Evolutionary conservation across 1,140 invertebrate species (phyloP), one percentile per base, ranked within the genome.

Genomic region (Eriocheir sinensis): DNA sequence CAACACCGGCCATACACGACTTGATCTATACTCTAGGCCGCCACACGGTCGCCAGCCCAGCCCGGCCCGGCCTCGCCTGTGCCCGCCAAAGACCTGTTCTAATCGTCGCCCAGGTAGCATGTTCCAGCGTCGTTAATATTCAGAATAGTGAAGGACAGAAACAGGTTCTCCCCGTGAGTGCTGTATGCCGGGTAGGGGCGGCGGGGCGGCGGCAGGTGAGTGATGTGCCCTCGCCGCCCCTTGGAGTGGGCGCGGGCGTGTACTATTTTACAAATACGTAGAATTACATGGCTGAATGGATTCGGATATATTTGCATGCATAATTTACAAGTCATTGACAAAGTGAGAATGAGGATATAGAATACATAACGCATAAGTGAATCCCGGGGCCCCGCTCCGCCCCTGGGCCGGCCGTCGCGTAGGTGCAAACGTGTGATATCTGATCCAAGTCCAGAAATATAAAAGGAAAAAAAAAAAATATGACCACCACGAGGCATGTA

Each of bases 71-170:
- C 60, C 21, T n/a, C 3, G 3, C 60, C 60, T 1, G n/a, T 6
- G 21, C 60, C 6, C n/a, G 60, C 60, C 60, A n/a, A 27, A n/a
- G 86, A 44, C 86, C 27, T 89, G 86, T 44, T 44, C 44, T 44
- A 89, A 89, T 44, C 38, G 38, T 89, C 86, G n/a, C 86, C 44
- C 86, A 89, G 44, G 86, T 89, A 89, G 86, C 86, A 41, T 89
- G 86, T 89, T 41, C 86, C 36, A 44, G 38, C 36, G n/a, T 44
- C 86, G 44, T 41, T 89, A 89, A 89, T 89, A 89, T 89, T 89
- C 86, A 89, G 40, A 44, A 27, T 44, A 41, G n/a, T 41, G 40
- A 89, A 89, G 40, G 86, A 41, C 86, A 89, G 40, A 44, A 89
- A 89, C 86, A 89, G 86, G 86, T 89, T 89, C 40, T 89, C 27